Evolutionary conservation across 2,888 invertebrate species (phyloP).

Genomic region (Parnassius apollo): DNA sequence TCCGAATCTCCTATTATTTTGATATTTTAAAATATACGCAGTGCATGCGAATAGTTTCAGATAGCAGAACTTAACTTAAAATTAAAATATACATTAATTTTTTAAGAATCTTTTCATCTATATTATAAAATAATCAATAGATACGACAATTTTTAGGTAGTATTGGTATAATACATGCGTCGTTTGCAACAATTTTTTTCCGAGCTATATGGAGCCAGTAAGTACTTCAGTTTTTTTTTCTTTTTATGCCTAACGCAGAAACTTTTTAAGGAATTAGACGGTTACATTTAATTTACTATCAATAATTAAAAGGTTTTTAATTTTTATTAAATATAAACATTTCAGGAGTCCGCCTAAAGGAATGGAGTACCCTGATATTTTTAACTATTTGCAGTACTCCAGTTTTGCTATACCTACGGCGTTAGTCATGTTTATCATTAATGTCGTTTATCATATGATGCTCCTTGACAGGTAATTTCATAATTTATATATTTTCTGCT

Average conservation of each 20-base stretch:
- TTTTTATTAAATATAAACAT: conserved; percentile 1
- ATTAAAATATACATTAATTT: no score
- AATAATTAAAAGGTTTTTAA: no score
- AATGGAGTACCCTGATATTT: conserved; percentile 49
- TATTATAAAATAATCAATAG: no score
- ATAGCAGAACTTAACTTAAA: no score
- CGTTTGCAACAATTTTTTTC: conserved; percentile 21
- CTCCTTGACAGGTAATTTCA: conserved; percentile 43
- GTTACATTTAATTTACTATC: no score
- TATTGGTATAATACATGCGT: conserved; percentile 19
- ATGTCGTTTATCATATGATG: conserved; percentile 45
- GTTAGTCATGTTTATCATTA: conserved; percentile 47
- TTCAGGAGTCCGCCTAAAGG: conserved; percentile 32
- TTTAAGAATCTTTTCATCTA: no score
- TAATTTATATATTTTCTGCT: background rate
- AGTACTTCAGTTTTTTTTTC: conserved; percentile 5
- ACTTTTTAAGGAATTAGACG: no score
- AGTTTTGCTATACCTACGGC: conserved; percentile 54
- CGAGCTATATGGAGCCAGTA: conserved; percentile 20
- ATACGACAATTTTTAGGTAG: conserved; percentile 14
- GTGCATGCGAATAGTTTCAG: no score
- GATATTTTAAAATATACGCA: no score
- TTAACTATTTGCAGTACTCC: conserved; percentile 60
- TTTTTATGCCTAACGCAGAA: no score
- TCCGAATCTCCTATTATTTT: no score